Percentiles rank a stretch among this genome's conserved stretches.
Conservation (phyloP, 2,113 vertebrate species). For the Xiphias gladius region DNA sequence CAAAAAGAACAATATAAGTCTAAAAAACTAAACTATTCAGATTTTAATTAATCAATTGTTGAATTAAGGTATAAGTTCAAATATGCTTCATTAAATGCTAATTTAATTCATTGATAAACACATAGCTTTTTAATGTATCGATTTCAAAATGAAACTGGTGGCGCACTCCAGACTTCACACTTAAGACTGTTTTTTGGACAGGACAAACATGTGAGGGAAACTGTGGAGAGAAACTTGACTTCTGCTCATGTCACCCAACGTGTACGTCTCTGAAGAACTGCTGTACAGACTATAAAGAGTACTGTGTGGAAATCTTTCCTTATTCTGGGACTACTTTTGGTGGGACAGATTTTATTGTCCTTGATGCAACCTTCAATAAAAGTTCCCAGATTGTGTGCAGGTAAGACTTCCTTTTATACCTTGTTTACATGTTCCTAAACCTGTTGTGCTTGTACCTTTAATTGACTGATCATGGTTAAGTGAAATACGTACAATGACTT, state of each 20-base stretch:
- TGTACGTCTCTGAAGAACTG: conserved; percentile 87
- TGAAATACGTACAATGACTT: background rate
- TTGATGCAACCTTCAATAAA: conserved; percentile 64
- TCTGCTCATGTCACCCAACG: conserved; percentile 90
- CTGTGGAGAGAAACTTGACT: conserved; percentile 80
- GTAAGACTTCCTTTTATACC: conserved; percentile 75
- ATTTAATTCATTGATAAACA: no score
- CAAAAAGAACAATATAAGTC: no score
- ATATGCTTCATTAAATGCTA: no score
- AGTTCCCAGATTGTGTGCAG: conserved; percentile 85
- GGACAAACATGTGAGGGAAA: conserved; percentile 83
- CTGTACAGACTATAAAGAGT: conserved; percentile 86
- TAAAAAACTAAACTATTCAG: no score
- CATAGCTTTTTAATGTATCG: no score
- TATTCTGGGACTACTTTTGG: conserved; percentile 91
- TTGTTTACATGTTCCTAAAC: background rate
- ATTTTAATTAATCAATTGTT: no score
- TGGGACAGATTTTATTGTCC: conserved; percentile 88
- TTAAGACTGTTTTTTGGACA: conserved; percentile 27
- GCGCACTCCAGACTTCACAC: background rate
- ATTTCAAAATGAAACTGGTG: no score
- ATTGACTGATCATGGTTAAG: background rate
- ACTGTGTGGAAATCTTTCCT: conserved; percentile 87
- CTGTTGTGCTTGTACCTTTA: background rate
- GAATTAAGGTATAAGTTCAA: no score